phyloP scores from a whole-genome alignment of 2,888 invertebrate genomes.

The Brenthis ino region DNA sequence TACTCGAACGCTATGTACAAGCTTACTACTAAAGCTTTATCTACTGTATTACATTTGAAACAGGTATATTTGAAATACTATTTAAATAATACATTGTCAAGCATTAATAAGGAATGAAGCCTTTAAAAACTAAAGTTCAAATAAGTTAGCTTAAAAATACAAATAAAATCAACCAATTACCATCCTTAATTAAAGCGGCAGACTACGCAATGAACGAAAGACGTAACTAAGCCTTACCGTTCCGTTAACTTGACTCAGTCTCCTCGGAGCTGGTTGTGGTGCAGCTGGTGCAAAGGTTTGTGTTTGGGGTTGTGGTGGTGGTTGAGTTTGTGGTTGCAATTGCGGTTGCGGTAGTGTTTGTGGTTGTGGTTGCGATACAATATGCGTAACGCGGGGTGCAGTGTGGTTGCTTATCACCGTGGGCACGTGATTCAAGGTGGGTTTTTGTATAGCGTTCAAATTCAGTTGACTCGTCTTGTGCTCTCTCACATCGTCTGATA shows the following conservation, averaged over 20 bases:
- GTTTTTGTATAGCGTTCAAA: slow-evolving; percentile 58
- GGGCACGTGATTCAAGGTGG: slow-evolving; percentile 56
- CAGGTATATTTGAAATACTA: not conserved
- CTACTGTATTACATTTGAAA: not conserved
- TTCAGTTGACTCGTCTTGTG: slow-evolving; percentile 68
- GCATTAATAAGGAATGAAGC: not conserved
- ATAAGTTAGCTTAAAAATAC: not conserved
- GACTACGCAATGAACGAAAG: no score
- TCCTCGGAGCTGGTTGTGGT: slow-evolving; percentile 77
- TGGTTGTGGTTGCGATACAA: slow-evolving; percentile 44
- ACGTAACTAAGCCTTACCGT: slow-evolving; percentile 60
- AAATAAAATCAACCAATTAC: slow-evolving; percentile 8
- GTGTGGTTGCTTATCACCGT: slow-evolving; percentile 56
- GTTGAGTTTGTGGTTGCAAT: slow-evolving; percentile 36
- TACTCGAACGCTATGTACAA: slow-evolving; percentile 27
- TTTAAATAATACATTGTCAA: not conserved
- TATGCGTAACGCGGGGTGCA: slow-evolving; percentile 42
- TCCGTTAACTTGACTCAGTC: slow-evolving; percentile 73
- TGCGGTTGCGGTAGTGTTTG: slow-evolving; percentile 51
- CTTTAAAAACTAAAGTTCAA: not conserved
- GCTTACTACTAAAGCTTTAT: slow-evolving; percentile 23
- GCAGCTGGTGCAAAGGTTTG: slow-evolving; percentile 48
- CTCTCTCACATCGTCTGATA: slow-evolving; percentile 75
- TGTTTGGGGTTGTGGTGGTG: slow-evolving; percentile 37
- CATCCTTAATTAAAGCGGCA: slow-evolving; percentile 21